phyloP scores from a whole-genome alignment of 2,113 vertebrate species.

The Regulus satrapa region DNA sequence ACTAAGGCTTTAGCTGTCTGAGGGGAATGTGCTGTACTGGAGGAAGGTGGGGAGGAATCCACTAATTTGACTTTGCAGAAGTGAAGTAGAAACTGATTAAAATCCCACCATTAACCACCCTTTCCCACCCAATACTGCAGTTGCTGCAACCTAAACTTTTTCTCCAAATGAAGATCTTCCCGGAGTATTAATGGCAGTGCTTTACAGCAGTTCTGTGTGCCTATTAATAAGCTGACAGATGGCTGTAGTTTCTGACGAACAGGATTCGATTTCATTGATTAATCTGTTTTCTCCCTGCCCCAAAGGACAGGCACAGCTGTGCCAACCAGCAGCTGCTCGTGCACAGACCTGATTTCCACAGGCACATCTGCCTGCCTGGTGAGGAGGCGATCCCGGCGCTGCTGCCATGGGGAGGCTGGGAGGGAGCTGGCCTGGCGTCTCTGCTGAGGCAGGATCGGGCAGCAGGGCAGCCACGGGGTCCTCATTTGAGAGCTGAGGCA shows the following conservation, averaged over 20 bases:
- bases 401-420: not conserved
- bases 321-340: not conserved
- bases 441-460: not conserved
- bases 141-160: not conserved
- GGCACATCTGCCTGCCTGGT: not conserved
- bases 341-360: not conserved
- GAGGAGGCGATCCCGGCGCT: accelerated
- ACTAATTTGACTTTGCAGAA: not conserved
- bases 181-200: not conserved
- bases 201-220: not conserved
- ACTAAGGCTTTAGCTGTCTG: not conserved
- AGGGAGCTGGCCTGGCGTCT: not conserved
- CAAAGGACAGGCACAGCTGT: not conserved
- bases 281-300: not conserved
- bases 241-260: not conserved
- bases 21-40: not conserved
- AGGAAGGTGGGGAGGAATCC: not conserved
- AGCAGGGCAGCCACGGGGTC: not conserved
- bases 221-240: conserved; percentile 50
- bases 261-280: not conserved
- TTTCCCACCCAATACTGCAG: not conserved
- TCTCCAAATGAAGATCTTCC: not conserved
- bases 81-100: not conserved
- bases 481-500: accelerated
- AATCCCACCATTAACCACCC: not conserved